Evolutionary conservation across 1,140 invertebrate species (phyloP), one percentile per base, ranked within the genome.

Genomic region (Saccostrea glomerata): DNA sequence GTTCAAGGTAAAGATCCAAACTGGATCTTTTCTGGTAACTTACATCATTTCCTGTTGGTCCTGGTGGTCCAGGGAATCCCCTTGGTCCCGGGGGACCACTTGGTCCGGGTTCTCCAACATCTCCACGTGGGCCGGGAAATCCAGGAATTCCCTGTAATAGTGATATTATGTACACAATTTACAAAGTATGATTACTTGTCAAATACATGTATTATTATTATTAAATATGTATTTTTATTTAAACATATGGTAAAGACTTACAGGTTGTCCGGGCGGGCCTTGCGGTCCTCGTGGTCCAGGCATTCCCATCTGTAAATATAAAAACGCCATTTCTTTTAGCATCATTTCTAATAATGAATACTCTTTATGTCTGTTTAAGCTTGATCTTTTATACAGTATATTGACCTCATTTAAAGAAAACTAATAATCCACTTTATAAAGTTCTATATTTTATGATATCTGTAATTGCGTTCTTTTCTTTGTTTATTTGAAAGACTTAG

Each of bases 21-120:
- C 47, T 47, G 47, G 47, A 47, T 6, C 47, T 40, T 30, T 66
- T 86, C 15, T 63, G 63, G 17, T 47, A 56, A 90, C 91, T 91
- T 91, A 93, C 92, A 60, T 92, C 91, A 13, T 83, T 56, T 20
- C 92, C 92, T 6, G 89, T 86, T 25, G 91, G 87, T 73, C 92
- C 92, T n/a, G 88, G 70, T 15, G 91, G 92, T 77, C 94, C 94
- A 12, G 92, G 92, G 87, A 90, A 91, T 87, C 94, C 94, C 23
- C 91, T 87, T 20, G 90, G 73, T 87, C 94, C 94, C 20, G 92
- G 91, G 84, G 92, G 91, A 66, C 94, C 94, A 70, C 77, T 63
- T 13, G 93, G 88, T 83, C 89, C 93, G 13, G 91, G 85, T 30
- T 94, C 93, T 83, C 93, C 93, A 47, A 87, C 83, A 88, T 93